phyloP scores from a whole-genome alignment of 2,888 invertebrate species.

The Drosophila austrosaltans region DNA sequence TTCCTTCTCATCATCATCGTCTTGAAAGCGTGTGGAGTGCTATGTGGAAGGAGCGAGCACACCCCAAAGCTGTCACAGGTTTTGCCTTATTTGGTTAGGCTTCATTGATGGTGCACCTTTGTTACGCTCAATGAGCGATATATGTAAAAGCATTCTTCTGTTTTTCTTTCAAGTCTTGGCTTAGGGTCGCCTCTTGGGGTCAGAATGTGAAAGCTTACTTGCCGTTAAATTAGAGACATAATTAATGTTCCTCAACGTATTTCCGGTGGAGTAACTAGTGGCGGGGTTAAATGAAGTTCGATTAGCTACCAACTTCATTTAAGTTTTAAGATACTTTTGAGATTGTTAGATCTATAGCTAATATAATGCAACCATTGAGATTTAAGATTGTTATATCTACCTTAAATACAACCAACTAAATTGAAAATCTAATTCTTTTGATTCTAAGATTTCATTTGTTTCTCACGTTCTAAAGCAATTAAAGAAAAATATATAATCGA shows the following conservation, averaged over 20 bases:
- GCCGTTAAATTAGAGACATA: slow-evolving; percentile 59
- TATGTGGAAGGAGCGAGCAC: slow-evolving; percentile 51
- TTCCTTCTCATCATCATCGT: not conserved
- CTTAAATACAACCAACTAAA: not conserved
- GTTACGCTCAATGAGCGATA: slow-evolving; percentile 80
- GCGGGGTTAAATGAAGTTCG: not conserved
- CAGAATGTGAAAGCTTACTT: slow-evolving; percentile 42
- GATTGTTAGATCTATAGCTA: too few species aligned
- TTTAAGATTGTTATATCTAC: too few species aligned
- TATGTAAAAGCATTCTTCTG: slow-evolving; percentile 8
- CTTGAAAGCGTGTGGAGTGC: not conserved
- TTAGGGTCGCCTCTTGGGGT: slow-evolving; percentile 34
- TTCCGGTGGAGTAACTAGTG: slow-evolving; percentile 50
- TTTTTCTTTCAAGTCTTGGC: slow-evolving; percentile 42
- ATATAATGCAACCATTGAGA: not conserved
- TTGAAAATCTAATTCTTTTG: not conserved
- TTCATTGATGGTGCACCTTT: slow-evolving; percentile 83
- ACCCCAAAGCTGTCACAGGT: slow-evolving; percentile 73
- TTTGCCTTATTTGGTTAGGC: slow-evolving; percentile 81
- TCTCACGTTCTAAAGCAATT: slow-evolving; percentile 7
- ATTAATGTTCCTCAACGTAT: slow-evolving; percentile 56
- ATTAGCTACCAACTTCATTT: too few species aligned
- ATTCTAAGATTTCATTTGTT: not conserved
- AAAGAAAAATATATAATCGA: not conserved
- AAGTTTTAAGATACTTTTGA: too few species aligned